These are phyloP conservation scores for Tribolium madens DNA, from an alignment of 1,140 invertebrate species.

Conservation along the genomic window DNA sequence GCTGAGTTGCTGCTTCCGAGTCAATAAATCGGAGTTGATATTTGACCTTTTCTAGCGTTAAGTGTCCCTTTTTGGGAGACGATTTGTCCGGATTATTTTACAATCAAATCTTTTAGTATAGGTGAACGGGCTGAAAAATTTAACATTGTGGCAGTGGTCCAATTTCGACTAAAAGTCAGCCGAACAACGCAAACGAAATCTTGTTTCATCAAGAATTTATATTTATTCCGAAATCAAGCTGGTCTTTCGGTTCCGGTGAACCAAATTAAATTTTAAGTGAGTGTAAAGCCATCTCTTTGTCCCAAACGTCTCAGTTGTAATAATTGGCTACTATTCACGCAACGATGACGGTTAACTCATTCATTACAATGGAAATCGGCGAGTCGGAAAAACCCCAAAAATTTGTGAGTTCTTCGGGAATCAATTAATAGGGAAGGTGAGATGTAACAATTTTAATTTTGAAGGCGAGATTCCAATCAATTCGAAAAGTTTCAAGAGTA, in stretches of 20 bases:
- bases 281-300: not conserved
- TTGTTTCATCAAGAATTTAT: not conserved
- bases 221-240: not conserved
- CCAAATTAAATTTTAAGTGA: not conserved
- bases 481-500: conserved; percentile 26
- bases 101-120: not conserved
- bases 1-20: too few species aligned
- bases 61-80: too few species aligned
- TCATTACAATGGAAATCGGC: not conserved
- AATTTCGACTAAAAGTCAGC: not conserved
- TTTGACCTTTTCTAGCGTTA: too few species aligned
- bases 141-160: not conserved
- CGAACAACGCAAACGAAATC: not conserved
- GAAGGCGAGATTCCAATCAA: conserved; percentile 31
- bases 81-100: too few species aligned
- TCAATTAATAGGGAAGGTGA: conserved; percentile 22
- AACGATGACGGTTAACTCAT: too few species aligned
- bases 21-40: too few species aligned
- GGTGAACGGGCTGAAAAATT: too few species aligned
- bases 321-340: not conserved
- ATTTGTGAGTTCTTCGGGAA: not conserved
- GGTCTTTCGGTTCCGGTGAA: not conserved
- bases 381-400: not conserved
- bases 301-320: not conserved
- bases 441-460: conserved; percentile 34